These are phyloP conservation scores for Microctenopoma steveboyesi DNA, from an alignment of 2,797 vertebrate genomes.

Conservation along the genomic window DNA sequence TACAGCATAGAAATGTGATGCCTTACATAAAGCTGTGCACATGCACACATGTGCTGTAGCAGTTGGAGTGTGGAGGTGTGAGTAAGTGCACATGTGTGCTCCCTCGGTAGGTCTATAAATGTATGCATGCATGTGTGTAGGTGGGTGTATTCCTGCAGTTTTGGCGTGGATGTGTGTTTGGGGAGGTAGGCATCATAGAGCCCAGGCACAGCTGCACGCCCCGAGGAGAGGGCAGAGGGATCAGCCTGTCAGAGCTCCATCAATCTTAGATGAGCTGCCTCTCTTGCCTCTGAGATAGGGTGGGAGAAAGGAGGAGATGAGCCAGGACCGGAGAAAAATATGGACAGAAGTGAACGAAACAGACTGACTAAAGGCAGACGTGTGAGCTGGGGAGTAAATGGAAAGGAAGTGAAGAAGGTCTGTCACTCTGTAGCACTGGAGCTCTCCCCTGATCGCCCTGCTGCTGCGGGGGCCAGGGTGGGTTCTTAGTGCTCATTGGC, in stretches of 20 bases:
- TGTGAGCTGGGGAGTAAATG: conserved; percentile 49
- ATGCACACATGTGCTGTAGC: conserved; percentile 35
- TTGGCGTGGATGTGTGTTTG: conserved; percentile 60
- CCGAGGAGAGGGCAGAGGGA: conserved; percentile 72
- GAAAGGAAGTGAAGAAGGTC: conserved; percentile 23
- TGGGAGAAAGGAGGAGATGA: conserved; percentile 20
- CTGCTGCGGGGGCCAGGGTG: conserved; percentile 18
- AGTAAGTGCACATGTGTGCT: conserved; percentile 62
- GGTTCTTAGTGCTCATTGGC: conserved; percentile 14
- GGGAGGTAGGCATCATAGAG: conserved; percentile 63
- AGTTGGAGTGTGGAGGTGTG: conserved; percentile 64
- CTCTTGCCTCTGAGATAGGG: conserved; percentile 25
- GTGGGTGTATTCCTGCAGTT: conserved; percentile 64
- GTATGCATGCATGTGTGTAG: conserved; percentile 65
- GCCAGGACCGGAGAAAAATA: conserved; percentile 26
- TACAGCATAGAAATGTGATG: conserved; percentile 36
- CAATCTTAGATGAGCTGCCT: conserved; percentile 62
- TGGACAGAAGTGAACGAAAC: conserved; percentile 21
- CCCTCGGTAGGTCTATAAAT: conserved; percentile 61
- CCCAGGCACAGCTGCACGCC: conserved; percentile 74
- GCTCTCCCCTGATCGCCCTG: conserved; percentile 17
- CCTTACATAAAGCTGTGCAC: conserved; percentile 55
- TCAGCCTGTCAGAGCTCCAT: conserved; percentile 73
- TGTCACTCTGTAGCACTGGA: conserved; percentile 6
- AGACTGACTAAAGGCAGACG: conserved; percentile 20